Percentiles rank a stretch among this genome's conserved stretches.
Evolutionary conservation across 1,140 invertebrate species (phyloP).

Genomic region (Lordiphosa stackelbergi): DNA sequence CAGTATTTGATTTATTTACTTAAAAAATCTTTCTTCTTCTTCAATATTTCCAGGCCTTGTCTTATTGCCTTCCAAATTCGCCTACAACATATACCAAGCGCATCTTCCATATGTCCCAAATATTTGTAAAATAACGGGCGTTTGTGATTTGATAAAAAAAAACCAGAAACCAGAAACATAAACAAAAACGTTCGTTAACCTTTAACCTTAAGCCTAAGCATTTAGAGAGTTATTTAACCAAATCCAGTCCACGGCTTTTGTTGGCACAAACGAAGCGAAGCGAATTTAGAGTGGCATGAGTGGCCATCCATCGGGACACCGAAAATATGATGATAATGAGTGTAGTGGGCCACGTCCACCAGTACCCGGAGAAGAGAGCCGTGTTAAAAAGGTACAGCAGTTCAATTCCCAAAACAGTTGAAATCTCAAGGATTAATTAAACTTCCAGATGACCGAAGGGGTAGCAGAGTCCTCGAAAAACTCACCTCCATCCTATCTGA

Average conservation of each 20-base stretch:
- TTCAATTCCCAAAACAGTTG: not conserved
- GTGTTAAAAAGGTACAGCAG: conserved; percentile 69
- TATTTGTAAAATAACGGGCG: conserved; percentile 75
- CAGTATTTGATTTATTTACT: not conserved
- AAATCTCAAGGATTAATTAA: not conserved
- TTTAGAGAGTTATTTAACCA: conserved; percentile 43
- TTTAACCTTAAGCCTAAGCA: conserved; percentile 38
- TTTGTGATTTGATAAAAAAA: conserved; percentile 64
- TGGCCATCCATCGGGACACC: conserved; percentile 68
- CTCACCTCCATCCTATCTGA: conserved; percentile 87
- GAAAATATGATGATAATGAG: conserved; percentile 78
- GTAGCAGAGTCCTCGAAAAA: conserved; percentile 78
- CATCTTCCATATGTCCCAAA: conserved; percentile 72
- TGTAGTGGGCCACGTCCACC: conserved; percentile 77
- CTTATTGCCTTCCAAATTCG: conserved; percentile 75
- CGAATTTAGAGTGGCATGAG: conserved; percentile 73
- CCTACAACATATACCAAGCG: conserved; percentile 51
- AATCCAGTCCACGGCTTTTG: conserved; percentile 7
- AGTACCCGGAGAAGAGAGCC: conserved; percentile 77
- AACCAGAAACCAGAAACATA: conserved; percentile 2
- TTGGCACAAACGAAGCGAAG: conserved; percentile 16
- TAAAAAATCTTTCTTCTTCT: conserved; percentile 7
- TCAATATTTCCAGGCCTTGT: conserved; percentile 66
- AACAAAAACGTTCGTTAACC: conserved; percentile 40
- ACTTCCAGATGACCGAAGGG: conserved; percentile 75